phyloP scores from a whole-genome alignment of 35 echinoderm and acorn worm genomes.

The Ophiothrix spiculata region DNA sequence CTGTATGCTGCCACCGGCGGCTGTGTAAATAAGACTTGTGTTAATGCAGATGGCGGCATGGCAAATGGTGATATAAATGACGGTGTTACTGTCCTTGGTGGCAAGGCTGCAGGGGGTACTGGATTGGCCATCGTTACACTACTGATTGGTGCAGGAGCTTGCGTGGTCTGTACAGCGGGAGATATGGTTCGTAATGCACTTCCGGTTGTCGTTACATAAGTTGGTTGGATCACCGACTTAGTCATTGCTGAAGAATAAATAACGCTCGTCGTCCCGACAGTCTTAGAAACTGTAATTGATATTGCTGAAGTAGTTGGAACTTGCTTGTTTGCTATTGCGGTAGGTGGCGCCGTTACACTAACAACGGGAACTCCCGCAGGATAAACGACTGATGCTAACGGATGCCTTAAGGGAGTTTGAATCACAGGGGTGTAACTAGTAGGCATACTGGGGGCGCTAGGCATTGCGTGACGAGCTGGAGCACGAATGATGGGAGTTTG shows the following conservation, averaged over 20 bases:
- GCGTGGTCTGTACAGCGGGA: not conserved
- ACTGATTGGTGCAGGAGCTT: not conserved
- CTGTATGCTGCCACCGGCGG: conserved; percentile 1
- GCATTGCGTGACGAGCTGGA: conserved; percentile 46
- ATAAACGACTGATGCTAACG: not conserved
- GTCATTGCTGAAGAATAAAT: not conserved
- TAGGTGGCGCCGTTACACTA: not conserved
- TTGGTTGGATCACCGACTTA: not conserved
- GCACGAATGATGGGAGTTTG: conserved; percentile 56
- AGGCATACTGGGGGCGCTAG: too few species aligned
- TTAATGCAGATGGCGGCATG: conserved; percentile 14
- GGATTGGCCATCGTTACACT: not conserved
- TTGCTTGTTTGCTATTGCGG: not conserved
- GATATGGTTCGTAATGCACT: not conserved
- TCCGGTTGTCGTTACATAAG: not conserved
- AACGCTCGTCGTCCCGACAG: not conserved
- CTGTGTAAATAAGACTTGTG: conserved; percentile 29
- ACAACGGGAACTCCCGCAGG: too few species aligned
- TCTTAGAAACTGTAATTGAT: not conserved
- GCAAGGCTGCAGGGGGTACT: not conserved
- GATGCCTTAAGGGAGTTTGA: conserved; percentile 13
- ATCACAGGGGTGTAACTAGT: conserved; percentile 9
- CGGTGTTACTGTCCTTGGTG: conserved; percentile 6
- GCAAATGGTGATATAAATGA: conserved; percentile 14
- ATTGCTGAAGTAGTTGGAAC: not conserved